A percentile compares a stretch with the other conserved stretches of the same genome.
Evolutionary conservation across 2,888 invertebrate genomes (phyloP).

Genomic region (Noctua pronuba): DNA sequence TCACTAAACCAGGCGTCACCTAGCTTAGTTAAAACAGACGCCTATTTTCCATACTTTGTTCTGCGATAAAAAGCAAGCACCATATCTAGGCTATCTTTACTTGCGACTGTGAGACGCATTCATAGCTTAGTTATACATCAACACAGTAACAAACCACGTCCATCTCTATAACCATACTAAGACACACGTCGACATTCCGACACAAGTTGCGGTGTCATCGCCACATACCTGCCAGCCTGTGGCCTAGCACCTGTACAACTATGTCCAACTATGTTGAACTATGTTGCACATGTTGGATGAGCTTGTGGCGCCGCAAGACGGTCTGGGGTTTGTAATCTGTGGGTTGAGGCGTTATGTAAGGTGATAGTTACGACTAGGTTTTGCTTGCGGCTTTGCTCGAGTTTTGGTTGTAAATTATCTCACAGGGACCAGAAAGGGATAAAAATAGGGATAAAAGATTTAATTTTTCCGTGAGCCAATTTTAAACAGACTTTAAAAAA

Average conservation of each 20-base stretch:
- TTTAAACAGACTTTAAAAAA: background rate
- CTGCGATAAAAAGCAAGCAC: background rate
- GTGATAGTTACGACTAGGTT: background rate
- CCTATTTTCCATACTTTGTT: no score
- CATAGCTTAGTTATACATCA: background rate
- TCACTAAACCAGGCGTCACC: no score
- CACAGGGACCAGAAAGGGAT: background rate
- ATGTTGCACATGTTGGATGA: conserved; percentile 54
- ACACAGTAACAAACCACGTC: background rate
- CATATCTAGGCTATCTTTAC: background rate
- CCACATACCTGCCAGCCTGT: conserved; percentile 51
- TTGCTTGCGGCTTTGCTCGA: background rate
- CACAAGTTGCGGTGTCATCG: conserved; percentile 42
- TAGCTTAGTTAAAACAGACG: no score
- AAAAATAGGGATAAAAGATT: background rate
- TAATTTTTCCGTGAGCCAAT: background rate
- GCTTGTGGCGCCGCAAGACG: conserved; percentile 46
- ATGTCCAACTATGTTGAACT: conserved; percentile 51
- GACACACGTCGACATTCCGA: conserved; percentile 19
- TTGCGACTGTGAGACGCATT: background rate
- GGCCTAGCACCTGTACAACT: conserved; percentile 48
- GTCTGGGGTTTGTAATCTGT: conserved; percentile 19
- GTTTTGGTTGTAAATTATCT: background rate
- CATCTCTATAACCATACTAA: background rate
- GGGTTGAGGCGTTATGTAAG: conserved; percentile 15